Conservation (phyloP, 2,113 vertebrate genomes). For the Rhadina sibilatrix region DNA sequence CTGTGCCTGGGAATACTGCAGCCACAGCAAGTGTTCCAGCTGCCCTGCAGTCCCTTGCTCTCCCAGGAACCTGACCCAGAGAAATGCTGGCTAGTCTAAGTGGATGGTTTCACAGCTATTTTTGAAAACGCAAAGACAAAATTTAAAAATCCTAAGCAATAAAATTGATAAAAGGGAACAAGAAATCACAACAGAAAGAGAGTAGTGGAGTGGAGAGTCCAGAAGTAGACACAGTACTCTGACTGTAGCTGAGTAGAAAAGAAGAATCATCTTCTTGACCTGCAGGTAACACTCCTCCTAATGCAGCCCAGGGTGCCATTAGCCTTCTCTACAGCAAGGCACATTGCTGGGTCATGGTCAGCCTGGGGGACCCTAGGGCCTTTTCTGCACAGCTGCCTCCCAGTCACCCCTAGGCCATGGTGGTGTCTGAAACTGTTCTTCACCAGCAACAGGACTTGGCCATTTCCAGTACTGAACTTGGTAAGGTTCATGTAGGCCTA, state of each 20-base stretch:
- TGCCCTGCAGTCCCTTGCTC: background rate
- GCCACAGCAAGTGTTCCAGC: background rate
- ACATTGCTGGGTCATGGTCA: background rate
- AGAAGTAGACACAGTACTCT: background rate
- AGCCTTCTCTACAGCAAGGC: background rate
- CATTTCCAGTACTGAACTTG: background rate
- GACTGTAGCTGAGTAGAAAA: background rate
- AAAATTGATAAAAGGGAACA: background rate
- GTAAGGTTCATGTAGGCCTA: accelerated
- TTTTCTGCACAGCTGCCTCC: background rate
- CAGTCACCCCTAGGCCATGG: background rate
- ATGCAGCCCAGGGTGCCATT: background rate
- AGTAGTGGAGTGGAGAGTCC: background rate
- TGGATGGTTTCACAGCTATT: background rate
- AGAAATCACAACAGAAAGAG: background rate
- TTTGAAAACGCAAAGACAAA: background rate
- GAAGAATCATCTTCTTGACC: background rate
- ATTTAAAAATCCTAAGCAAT: background rate
- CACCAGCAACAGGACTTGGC: background rate
- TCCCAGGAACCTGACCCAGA: background rate
- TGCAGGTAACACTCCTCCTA: background rate
- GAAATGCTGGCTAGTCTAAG: background rate
- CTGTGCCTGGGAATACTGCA: background rate
- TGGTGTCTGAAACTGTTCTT: background rate
- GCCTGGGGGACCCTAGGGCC: no score